Evolutionary conservation across 2,113 vertebrate species (phyloP).

Genomic region (Eulemur macaco): DNA sequence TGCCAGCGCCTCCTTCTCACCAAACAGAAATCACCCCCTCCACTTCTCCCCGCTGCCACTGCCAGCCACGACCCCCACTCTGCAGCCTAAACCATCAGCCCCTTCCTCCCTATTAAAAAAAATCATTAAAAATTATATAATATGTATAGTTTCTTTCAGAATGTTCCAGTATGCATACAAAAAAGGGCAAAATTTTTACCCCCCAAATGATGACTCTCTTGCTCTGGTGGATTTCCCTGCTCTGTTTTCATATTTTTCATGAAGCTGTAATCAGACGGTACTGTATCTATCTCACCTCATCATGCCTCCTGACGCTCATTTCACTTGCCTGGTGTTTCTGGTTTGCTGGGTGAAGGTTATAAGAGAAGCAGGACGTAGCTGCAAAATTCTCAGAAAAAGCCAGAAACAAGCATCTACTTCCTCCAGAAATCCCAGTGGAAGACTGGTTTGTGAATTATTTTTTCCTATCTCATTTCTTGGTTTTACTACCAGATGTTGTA

Average conservation of each 20-base stretch:
- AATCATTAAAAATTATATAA: not conserved
- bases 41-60: not conserved
- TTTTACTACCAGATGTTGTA: not conserved
- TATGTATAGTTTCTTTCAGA: not conserved
- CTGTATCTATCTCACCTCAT: not conserved
- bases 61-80: not conserved
- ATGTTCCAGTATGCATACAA: slow-evolving; percentile 6
- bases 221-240: not conserved
- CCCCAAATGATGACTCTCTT: not conserved
- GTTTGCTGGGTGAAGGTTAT: not conserved
- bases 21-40: not conserved
- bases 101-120: not conserved
- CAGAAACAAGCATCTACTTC: not conserved
- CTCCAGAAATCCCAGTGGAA: not conserved
- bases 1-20: not conserved
- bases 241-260: not conserved
- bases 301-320: not conserved
- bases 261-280: not conserved
- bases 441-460: not conserved
- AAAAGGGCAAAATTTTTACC: not conserved
- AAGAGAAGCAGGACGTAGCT: not conserved
- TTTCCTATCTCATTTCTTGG: not conserved
- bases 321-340: not conserved
- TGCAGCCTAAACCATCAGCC: not conserved
- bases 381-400: not conserved